Percentiles rank a stretch among this genome's conserved stretches.
phyloP scores from a whole-genome alignment of 2,888 invertebrate species.

The Neria commutata region DNA sequence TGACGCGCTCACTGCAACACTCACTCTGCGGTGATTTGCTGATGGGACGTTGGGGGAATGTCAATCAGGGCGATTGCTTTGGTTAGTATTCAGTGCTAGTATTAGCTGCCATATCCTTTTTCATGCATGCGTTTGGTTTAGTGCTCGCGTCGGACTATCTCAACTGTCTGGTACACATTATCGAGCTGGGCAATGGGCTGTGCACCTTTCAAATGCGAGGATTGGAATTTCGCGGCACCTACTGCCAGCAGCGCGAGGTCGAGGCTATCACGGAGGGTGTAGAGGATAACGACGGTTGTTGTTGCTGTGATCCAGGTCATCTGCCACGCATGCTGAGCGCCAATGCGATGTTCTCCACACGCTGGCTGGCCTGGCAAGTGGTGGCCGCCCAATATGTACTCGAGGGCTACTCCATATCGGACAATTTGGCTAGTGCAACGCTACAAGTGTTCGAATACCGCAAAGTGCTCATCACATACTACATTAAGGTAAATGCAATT shows the following conservation, averaged over 20 bases:
- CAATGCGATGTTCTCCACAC: constrained; percentile 96
- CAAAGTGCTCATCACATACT: constrained; percentile 95
- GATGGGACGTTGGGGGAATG: constrained; percentile 94
- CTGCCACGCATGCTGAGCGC: constrained; percentile 87
- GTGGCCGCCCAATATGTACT: constrained; percentile 95
- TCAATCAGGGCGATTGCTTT: constrained; percentile 95
- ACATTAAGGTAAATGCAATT: constrained; percentile 80
- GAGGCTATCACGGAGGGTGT: constrained; percentile 96
- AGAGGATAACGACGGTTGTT: constrained; percentile 94
- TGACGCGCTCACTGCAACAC: constrained; percentile 94
- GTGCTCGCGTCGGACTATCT: constrained; percentile 97
- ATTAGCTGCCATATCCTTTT: not conserved
- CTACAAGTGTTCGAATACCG: constrained; percentile 97
- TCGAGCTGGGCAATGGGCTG: constrained; percentile 96
- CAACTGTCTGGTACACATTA: constrained; percentile 96
- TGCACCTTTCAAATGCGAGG: constrained; percentile 98
- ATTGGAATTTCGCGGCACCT: constrained; percentile 96
- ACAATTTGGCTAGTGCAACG: constrained; percentile 96
- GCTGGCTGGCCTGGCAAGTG: constrained; percentile 98
- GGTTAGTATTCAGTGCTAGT: constrained; percentile 58
- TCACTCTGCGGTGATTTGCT: constrained; percentile 92
- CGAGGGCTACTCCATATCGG: constrained; percentile 98
- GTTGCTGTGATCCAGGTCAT: constrained; percentile 90
- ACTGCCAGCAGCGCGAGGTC: constrained; percentile 98
- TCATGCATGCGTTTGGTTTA: constrained; percentile 42